phyloP scores from a whole-genome alignment of 2,888 invertebrate species.

The Carabus problematicus region DNA sequence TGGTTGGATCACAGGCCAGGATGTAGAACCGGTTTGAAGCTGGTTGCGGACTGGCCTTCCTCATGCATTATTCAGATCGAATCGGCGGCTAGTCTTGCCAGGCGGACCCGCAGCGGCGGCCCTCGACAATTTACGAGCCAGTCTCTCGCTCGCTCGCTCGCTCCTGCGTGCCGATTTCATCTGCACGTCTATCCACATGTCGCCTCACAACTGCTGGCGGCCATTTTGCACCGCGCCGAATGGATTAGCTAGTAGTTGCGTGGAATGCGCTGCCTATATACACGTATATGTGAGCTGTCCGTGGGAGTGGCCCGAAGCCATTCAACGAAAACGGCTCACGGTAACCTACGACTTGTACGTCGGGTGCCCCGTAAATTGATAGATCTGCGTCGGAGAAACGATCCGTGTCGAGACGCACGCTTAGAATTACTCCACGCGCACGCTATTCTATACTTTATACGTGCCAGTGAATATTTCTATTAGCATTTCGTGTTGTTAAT shows the following conservation, averaged over 20 bases:
- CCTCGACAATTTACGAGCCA: slow-evolving; percentile 18
- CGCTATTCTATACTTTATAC: too few species aligned
- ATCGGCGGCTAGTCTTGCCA: neutral
- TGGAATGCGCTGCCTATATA: slow-evolving; percentile 8
- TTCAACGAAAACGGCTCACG: slow-evolving; percentile 12
- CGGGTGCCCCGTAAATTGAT: too few species aligned
- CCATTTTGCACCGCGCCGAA: slow-evolving; percentile 10
- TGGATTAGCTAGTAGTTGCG: neutral
- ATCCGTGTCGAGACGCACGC: too few species aligned
- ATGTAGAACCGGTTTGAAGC: neutral
- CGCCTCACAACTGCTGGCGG: neutral
- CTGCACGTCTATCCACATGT: slow-evolving; percentile 19
- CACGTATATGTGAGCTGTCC: neutral
- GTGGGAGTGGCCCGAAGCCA: slow-evolving; percentile 14
- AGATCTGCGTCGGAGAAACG: too few species aligned
- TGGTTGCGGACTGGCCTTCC: neutral
- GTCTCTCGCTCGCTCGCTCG: too few species aligned
- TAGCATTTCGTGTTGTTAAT: too few species aligned
- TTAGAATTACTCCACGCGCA: too few species aligned
- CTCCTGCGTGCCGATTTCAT: slow-evolving; percentile 21
- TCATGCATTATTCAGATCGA: slow-evolving; percentile 14
- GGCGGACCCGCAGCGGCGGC: slow-evolving; percentile 1
- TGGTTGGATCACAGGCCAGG: neutral
- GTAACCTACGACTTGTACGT: too few species aligned
- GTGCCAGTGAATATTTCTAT: too few species aligned